These are phyloP conservation scores for Brachionichthys hirsutus DNA, from an alignment of 2,113 vertebrate species.

Conservation along the genomic window DNA sequence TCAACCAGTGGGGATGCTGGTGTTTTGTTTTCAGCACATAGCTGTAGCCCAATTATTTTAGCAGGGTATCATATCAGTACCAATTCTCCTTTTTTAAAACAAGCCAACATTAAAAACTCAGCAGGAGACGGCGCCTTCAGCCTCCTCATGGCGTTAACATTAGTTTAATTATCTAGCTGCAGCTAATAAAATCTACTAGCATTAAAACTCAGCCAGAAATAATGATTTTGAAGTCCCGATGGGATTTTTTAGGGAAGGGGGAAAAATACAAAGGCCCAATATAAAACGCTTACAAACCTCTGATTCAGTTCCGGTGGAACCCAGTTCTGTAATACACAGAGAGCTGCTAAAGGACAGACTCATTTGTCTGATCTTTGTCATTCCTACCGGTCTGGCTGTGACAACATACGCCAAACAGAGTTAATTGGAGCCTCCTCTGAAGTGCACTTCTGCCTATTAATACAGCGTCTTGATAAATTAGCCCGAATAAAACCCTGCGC, in stretches of 20 bases:
- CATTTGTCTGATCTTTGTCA: conserved; percentile 92
- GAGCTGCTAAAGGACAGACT: conserved; percentile 80
- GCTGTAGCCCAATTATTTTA: no score
- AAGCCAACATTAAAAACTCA: no score
- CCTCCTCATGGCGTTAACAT: no score
- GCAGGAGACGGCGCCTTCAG: no score
- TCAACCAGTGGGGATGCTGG: no score
- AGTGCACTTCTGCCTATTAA: conserved; percentile 93
- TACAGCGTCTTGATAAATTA: conserved; percentile 96
- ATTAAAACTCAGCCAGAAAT: not conserved
- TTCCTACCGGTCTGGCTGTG: conserved; percentile 92
- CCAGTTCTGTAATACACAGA: conserved; percentile 20
- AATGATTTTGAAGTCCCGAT: not conserved
- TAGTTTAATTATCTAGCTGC: no score
- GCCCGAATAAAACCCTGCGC: conserved; percentile 92
- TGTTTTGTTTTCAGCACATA: no score
- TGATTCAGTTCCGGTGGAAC: not conserved
- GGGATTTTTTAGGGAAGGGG: not conserved
- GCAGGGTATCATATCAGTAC: no score
- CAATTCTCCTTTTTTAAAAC: no score
- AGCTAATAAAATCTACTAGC: no score
- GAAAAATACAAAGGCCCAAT: not conserved
- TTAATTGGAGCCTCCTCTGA: conserved; percentile 94
- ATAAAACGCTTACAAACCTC: not conserved
- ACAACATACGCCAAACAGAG: conserved; percentile 86